phyloP scores from a whole-genome alignment of 2,888 invertebrate genomes.

The Platypus cylindrus region DNA sequence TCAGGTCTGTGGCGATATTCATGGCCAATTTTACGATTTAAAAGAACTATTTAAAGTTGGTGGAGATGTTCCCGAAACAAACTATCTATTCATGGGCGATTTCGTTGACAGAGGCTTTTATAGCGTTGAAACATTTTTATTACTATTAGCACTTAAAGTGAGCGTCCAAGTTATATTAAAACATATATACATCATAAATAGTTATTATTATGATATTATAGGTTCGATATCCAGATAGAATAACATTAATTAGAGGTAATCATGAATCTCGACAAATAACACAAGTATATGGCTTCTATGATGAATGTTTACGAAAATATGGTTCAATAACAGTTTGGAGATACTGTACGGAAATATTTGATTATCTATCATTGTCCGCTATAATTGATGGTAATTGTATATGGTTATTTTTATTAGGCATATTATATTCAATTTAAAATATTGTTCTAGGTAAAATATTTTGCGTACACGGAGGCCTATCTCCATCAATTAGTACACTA shows the following conservation, averaged over 20 bases:
- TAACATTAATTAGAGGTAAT: slow-evolving; percentile 95
- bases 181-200: slow-evolving; percentile 1
- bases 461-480: slow-evolving; percentile 82
- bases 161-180: slow-evolving; percentile 16
- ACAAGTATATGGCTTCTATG: slow-evolving; percentile 99
- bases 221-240: slow-evolving; percentile 98
- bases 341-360: slow-evolving; percentile 98
- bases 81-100: slow-evolving; percentile 98
- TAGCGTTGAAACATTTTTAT: slow-evolving; percentile 95
- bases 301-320: slow-evolving; percentile 97
- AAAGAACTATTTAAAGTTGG: slow-evolving; percentile 97
- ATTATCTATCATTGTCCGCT: slow-evolving; percentile 91
- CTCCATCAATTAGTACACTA: slow-evolving; percentile 95
- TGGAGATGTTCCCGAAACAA: slow-evolving; percentile 98
- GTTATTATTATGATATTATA: slow-evolving; percentile 27
- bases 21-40: slow-evolving; percentile 98
- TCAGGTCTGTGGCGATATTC: slow-evolving; percentile 98
- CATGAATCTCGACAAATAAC: slow-evolving; percentile 99
- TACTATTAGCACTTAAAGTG: slow-evolving; percentile 93
- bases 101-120: slow-evolving; percentile 99
- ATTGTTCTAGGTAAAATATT: slow-evolving; percentile 60
- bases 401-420: no score
- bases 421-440: not conserved
- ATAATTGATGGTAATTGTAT: slow-evolving; percentile 70
- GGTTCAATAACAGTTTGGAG: slow-evolving; percentile 98